phyloP scores from a whole-genome alignment of 2,113 vertebrate genomes.

The Hystrix brachyura region DNA sequence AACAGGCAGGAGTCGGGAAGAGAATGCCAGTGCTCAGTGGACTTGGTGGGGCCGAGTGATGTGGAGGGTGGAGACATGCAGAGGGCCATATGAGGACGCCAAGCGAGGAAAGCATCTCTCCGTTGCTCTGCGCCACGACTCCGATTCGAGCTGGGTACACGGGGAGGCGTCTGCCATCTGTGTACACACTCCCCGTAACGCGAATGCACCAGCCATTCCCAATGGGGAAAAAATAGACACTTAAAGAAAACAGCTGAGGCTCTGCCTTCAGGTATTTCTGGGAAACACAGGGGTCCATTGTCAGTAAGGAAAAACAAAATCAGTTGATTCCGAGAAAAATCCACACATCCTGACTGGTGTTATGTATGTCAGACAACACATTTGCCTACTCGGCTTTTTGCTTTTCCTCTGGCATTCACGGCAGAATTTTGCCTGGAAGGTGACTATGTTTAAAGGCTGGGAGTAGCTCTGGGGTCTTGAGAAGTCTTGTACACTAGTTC shows the following conservation, averaged over 20 bases:
- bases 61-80: slow-evolving; percentile 72
- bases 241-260: neutral
- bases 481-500: neutral
- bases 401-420: neutral
- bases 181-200: neutral
- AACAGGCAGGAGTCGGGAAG: slow-evolving; percentile 79
- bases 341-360: neutral
- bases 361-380: neutral
- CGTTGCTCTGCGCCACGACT: slow-evolving; percentile 23
- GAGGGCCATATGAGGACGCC: neutral
- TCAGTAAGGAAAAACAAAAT: slow-evolving; percentile 1
- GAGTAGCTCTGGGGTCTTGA: neutral
- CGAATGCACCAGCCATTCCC: slow-evolving; percentile 18
- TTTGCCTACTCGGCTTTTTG: neutral
- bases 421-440: neutral
- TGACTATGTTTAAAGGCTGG: neutral
- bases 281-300: neutral
- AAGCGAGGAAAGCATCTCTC: neutral
- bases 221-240: neutral
- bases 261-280: neutral
- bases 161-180: neutral
- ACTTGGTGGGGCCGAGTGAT: neutral
- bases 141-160: neutral
- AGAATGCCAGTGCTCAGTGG: slow-evolving; percentile 14
- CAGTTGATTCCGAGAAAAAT: slow-evolving; percentile 20